Percentiles rank a stretch among this genome's conserved stretches.
phyloP scores from a whole-genome alignment of 2,888 invertebrate species.

The Megamerina dolium region DNA sequence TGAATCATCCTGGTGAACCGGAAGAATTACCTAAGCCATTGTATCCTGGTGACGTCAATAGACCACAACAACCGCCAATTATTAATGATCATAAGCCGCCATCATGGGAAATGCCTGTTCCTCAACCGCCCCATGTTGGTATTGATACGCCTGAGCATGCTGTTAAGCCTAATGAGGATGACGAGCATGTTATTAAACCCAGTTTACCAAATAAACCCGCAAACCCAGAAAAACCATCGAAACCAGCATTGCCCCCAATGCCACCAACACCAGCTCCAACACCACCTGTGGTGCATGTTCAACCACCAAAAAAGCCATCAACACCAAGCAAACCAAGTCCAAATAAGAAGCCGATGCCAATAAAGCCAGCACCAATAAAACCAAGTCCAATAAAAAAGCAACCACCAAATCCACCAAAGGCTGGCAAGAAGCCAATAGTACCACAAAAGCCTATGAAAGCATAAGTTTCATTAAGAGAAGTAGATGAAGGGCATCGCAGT shows the following conservation, averaged over 20 bases:
- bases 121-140: not conserved
- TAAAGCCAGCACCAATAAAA: constrained; percentile 12
- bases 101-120: not conserved
- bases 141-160: not conserved
- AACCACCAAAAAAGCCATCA: constrained; percentile 7
- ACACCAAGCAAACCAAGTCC: constrained; percentile 20
- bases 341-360: constrained; percentile 11
- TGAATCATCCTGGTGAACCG: not conserved
- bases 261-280: constrained; percentile 29
- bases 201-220: not conserved
- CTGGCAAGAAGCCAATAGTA: constrained; percentile 9
- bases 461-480: too few species aligned
- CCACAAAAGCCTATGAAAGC: constrained; percentile 8
- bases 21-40: constrained; percentile 6
- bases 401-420: constrained; percentile 13
- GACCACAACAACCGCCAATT: constrained; percentile 9
- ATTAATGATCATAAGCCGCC: constrained; percentile 8
- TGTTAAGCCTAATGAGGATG: not conserved
- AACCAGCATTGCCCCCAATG: constrained; percentile 22
- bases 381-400: constrained; percentile 12
- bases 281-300: constrained; percentile 21
- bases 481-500: too few species aligned
- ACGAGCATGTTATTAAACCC: not conserved
- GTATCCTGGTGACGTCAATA: not conserved
- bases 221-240: constrained; percentile 2